Conservation (phyloP, 2,113 vertebrate species). For the Donacobius atricapilla region DNA sequence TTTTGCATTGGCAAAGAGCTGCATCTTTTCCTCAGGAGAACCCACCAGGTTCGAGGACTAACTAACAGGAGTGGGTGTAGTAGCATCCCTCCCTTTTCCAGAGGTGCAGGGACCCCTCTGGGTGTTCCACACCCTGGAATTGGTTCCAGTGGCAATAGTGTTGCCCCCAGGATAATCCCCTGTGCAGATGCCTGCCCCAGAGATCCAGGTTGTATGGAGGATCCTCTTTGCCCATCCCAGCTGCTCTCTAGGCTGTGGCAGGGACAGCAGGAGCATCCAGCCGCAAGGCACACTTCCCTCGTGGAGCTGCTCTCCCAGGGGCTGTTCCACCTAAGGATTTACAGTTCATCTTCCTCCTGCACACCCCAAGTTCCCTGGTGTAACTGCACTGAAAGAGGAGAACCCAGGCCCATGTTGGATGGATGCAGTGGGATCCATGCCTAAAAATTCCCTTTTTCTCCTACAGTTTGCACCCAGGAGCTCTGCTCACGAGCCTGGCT, state of each 20-base stretch:
- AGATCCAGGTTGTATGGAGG: accelerated
- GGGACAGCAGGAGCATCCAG: background rate
- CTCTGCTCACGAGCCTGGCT: background rate
- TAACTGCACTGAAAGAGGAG: background rate
- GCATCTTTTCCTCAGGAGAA: background rate
- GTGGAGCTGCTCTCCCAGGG: background rate
- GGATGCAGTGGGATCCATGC: background rate
- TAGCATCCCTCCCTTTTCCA: background rate
- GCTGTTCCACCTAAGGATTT: background rate
- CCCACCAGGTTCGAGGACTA: background rate
- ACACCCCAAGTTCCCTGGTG: accelerated
- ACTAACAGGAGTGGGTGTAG: accelerated
- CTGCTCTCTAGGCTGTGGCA: background rate
- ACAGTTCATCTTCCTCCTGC: background rate
- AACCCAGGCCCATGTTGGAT: accelerated
- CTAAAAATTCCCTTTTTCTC: background rate
- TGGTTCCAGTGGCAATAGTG: background rate
- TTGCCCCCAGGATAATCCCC: background rate
- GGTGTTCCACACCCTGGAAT: background rate
- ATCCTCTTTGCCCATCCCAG: background rate
- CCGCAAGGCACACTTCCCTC: accelerated
- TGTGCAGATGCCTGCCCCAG: background rate
- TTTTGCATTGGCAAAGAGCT: background rate
- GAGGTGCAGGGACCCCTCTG: accelerated
- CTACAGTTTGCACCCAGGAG: background rate